Conservation (phyloP, 2,888 invertebrate genomes). For the Sphaeridia pumilis region DNA sequence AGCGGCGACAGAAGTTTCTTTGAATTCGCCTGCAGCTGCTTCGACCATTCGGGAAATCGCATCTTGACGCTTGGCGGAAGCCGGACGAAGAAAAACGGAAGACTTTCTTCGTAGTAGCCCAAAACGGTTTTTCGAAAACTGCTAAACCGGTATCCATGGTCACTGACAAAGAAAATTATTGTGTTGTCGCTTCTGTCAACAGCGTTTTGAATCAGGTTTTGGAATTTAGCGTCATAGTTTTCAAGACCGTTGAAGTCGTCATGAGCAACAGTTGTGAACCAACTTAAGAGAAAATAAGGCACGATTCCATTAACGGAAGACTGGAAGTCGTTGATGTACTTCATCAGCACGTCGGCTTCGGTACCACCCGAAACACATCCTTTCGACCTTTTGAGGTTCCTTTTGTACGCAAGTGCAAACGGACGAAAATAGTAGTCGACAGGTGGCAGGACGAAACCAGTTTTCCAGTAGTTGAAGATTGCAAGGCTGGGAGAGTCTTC, state of each 20-base stretch:
- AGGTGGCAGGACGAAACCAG: constrained; percentile 59
- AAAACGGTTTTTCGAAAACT: constrained; percentile 54
- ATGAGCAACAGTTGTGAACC: constrained; percentile 35
- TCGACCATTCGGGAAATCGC: constrained; percentile 44
- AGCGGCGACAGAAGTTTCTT: constrained; percentile 60
- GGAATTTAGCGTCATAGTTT: too few species aligned
- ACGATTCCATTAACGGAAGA: constrained; percentile 16
- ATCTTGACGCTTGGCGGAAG: constrained; percentile 49
- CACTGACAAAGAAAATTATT: constrained; percentile 47
- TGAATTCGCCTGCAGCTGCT: constrained; percentile 50
- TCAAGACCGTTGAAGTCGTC: constrained; percentile 37
- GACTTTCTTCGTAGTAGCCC: constrained; percentile 64
- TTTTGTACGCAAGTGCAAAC: constrained; percentile 51
- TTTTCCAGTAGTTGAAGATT: constrained; percentile 61
- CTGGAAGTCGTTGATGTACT: constrained; percentile 25
- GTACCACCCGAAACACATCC: constrained; percentile 23
- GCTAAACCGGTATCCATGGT: constrained; percentile 68
- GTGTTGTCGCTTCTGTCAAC: too few species aligned
- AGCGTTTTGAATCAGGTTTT: too few species aligned
- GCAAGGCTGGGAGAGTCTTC: constrained; percentile 63
- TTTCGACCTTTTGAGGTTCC: constrained; percentile 9
- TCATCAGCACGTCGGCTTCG: constrained; percentile 25
- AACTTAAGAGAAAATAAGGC: constrained; percentile 33
- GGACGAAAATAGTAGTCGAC: constrained; percentile 72
- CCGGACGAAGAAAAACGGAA: constrained; percentile 61